Evolutionary conservation across 2,888 invertebrate genomes (phyloP), one percentile per base, ranked within the genome.

Genomic region (Teleiodes luculella): DNA sequence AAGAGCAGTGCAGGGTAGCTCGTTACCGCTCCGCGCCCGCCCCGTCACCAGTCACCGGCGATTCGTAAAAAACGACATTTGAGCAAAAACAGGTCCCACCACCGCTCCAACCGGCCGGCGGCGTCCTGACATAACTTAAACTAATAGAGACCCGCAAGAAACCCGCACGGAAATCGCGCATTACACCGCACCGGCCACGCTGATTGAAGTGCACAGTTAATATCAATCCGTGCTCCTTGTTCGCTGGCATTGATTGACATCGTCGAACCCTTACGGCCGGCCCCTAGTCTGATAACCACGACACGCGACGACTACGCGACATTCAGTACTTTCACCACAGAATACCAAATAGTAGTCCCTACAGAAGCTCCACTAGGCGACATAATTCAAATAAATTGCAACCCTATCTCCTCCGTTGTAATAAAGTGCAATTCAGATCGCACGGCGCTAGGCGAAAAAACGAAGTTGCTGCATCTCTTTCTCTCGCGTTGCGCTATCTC

Each of bases 131-230:
- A 67, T 68, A 66, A 71, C 64, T 66, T 63, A 63, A 52, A 65
- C 59, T 65, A 68, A 68, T 63, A 68, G 62, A 63, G 49, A 57
- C 24, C 24, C 57, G 64, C 47, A 47, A 68, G 68, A 69, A 68
- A 69, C 70, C 71, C 74, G 74, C 70, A 69, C 74, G 78, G 79
- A 79, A 76, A 76, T 67, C 70, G 68, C 68, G 20, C 41, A 66
- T 67, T 67, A 64, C 66, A 64, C 60, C 57, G 59, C 66, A 64
- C 60, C 57, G 59, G 39, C 11, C 16, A 7, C 18, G 20, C 33
- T 47, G 43, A 50, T 45, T 47, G 49, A 20, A 18, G 14, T 48
- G 18, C 46, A 28, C 46, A 31, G 18, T 30, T 24, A 45, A 10
- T 14, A 31, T 13, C 16, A 31, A 31, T 31, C 16, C 13, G n/a